Evolutionary conservation across 2,113 vertebrate species (phyloP).

Genomic region (Sorex araneus): DNA sequence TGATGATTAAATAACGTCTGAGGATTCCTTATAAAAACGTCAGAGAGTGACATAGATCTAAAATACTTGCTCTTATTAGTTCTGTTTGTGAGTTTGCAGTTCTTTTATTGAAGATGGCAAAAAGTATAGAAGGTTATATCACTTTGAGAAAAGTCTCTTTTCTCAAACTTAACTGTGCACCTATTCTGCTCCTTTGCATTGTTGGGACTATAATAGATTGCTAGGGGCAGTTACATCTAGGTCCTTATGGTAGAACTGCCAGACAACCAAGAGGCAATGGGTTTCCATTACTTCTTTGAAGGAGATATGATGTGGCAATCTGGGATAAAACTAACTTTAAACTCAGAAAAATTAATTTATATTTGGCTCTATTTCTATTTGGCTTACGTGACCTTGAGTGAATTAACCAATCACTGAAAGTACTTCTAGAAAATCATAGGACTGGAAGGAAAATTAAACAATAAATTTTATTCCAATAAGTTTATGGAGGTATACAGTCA

Average conservation of each 20-base stretch:
- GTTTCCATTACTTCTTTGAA: constrained; percentile 65
- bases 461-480: constrained; percentile 61
- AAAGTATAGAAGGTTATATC: constrained; percentile 32
- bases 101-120: constrained; percentile 39
- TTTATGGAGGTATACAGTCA: constrained; percentile 43
- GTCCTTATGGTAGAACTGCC: background rate
- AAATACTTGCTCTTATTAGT: constrained; percentile 47
- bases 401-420: constrained; percentile 68
- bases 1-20: constrained; percentile 57
- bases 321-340: constrained; percentile 69
- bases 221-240: background rate
- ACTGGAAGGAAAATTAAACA: constrained; percentile 57
- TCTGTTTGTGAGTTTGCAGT: constrained; percentile 32
- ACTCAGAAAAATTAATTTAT: constrained; percentile 58
- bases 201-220: background rate
- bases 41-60: background rate
- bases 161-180: background rate
- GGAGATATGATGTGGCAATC: constrained; percentile 37
- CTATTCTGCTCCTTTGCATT: constrained; percentile 24
- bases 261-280: constrained; percentile 4
- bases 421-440: constrained; percentile 66
- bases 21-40: constrained; percentile 43
- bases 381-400: constrained; percentile 54
- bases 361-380: constrained; percentile 33
- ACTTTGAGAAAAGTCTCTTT: constrained; percentile 58